Percentiles rank a stretch among this genome's conserved stretches.
phyloP scores from a whole-genome alignment of 2,797 vertebrate species.

The Pseudomugil gertrudae region DNA sequence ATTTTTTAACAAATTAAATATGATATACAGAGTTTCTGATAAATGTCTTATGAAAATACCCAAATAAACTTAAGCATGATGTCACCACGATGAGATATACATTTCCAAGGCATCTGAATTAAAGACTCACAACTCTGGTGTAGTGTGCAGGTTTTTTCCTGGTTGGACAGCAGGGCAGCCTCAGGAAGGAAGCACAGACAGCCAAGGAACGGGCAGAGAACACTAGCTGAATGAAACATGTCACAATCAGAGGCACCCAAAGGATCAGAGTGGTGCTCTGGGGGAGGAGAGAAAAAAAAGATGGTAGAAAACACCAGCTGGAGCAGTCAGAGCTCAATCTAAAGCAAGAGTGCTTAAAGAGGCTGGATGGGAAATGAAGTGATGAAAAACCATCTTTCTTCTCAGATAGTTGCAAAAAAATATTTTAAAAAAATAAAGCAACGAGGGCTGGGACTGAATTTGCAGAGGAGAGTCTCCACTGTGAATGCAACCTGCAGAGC shows the following conservation, averaged over 20 bases:
- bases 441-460: conserved; percentile 9
- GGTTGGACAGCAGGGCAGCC: conserved; percentile 58
- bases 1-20: neutral
- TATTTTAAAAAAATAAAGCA: conserved; percentile 13
- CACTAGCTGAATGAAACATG: conserved; percentile 81
- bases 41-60: neutral
- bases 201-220: conserved; percentile 81
- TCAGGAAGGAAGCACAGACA: conserved; percentile 75
- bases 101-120: neutral
- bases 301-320: conserved; percentile 32
- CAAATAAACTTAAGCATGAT: neutral
- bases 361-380: conserved; percentile 11
- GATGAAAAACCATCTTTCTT: neutral
- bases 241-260: conserved; percentile 87
- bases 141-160: conserved; percentile 32
- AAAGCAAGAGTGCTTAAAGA: conserved; percentile 1
- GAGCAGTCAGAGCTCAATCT: conserved; percentile 15
- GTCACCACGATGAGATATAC: neutral
- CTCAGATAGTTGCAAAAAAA: neutral
- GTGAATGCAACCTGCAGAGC: conserved; percentile 35
- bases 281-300: conserved; percentile 14
- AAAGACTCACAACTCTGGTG: conserved; percentile 61
- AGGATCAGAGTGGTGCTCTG: conserved; percentile 91
- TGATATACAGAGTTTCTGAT: no score
- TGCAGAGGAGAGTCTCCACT: no score